Conservation (phyloP, 2,113 vertebrate genomes). For the Sminthopsis crassicaudata region DNA sequence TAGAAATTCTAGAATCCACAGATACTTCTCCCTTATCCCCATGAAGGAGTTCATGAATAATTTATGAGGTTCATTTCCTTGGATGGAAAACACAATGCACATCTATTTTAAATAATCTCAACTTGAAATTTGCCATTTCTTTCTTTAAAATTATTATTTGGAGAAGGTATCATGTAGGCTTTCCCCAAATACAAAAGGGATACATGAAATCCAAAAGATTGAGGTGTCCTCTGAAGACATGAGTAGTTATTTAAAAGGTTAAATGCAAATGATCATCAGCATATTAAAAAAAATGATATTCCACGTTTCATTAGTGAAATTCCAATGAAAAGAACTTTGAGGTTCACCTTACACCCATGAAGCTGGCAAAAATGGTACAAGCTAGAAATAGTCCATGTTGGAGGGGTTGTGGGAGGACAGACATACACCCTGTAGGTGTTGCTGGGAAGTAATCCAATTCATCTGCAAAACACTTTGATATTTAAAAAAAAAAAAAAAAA, state of each 20-base stretch:
- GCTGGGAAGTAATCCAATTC: not conserved
- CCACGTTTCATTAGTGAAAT: not conserved
- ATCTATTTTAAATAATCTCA: not conserved
- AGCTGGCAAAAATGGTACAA: not conserved
- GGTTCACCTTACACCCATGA: not conserved
- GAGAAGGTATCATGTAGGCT: not conserved
- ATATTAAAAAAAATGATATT: not conserved
- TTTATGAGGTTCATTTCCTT: too few relatives aligned
- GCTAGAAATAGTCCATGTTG: not conserved
- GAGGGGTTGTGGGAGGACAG: not conserved
- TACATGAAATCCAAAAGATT: not conserved
- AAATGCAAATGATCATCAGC: not conserved
- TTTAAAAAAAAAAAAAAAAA: not conserved
- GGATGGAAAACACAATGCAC: too few relatives aligned
- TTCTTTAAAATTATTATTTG: not conserved
- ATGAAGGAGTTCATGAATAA: not conserved
- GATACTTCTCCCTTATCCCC: not conserved
- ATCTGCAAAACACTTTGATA: not conserved
- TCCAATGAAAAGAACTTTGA: not conserved
- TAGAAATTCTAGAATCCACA: not conserved
- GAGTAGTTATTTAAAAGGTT: not conserved
- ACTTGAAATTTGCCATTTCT: not conserved
- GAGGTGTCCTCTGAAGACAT: not conserved
- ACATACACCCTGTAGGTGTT: not conserved
- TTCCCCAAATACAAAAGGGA: not conserved